These are phyloP conservation scores for Ceyx margarethae DNA, from an alignment of 2,113 vertebrate genomes.

Conservation along the genomic window DNA sequence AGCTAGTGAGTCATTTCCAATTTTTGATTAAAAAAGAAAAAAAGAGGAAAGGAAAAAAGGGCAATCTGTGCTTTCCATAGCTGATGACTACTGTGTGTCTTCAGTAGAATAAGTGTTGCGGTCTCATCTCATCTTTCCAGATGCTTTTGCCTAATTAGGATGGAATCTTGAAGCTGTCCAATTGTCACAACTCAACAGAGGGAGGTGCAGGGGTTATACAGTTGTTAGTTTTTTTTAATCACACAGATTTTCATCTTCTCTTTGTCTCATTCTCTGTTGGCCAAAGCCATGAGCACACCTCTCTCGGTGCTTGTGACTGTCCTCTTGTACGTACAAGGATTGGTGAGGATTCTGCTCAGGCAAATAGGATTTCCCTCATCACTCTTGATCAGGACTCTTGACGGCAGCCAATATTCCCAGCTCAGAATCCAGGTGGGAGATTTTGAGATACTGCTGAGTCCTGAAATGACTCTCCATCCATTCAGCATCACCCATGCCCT, in stretches of 20 bases:
- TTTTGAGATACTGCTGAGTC: not conserved
- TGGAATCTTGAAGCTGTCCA: not conserved
- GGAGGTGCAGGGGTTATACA: not conserved
- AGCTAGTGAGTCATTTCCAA: not conserved
- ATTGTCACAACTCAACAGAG: not conserved
- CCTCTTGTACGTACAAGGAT: not conserved
- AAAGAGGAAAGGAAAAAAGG: rapidly evolving
- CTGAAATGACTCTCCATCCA: not conserved
- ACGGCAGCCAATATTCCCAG: not conserved
- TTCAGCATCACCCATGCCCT: not conserved
- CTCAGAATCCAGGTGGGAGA: not conserved
- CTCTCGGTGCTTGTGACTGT: not conserved
- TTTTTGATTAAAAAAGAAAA: not conserved
- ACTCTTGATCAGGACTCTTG: not conserved
- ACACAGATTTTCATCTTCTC: not conserved
- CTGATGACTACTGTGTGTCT: not conserved
- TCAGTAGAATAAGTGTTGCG: not conserved
- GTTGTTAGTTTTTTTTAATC: not conserved
- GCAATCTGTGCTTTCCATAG: not conserved
- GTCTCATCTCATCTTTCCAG: not conserved
- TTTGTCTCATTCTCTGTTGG: not conserved
- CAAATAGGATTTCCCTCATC: not conserved
- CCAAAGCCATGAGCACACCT: not conserved
- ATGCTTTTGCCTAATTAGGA: not conserved
- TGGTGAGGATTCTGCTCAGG: not conserved